A percentile compares a stretch with the other conserved stretches of the same genome.
phyloP scores from a whole-genome alignment of 2,888 invertebrate genomes.

The Leuctra nigra region DNA sequence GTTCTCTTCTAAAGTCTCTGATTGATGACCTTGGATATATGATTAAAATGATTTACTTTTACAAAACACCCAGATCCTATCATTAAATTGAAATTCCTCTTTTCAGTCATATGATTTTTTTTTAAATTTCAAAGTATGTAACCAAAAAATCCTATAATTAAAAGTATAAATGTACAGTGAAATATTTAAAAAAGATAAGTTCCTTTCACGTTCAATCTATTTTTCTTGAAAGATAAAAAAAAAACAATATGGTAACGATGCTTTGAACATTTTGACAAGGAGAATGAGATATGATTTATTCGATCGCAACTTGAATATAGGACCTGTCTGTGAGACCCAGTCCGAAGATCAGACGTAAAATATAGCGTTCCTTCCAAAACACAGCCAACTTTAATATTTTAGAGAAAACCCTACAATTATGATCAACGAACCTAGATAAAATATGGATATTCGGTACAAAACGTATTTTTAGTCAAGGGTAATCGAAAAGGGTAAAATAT shows the following conservation, averaged over 20 bases:
- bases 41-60: no score
- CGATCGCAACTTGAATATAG: conserved; percentile 1
- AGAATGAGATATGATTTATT: conserved; percentile 6
- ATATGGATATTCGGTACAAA: no score
- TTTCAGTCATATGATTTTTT: no score
- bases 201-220: neutral
- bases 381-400: neutral
- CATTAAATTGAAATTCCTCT: no score
- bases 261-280: conserved; percentile 2
- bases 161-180: neutral
- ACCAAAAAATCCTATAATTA: neutral
- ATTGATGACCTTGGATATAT: no score
- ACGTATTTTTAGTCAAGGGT: no score
- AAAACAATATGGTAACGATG: conserved; percentile 11
- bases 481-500: no score
- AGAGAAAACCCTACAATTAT: neutral
- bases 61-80: no score
- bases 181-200: neutral
- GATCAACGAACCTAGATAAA: neutral
- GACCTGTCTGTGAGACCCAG: neutral
- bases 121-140: neutral
- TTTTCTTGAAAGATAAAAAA: neutral
- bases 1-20: no score
- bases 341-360: neutral
- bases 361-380: neutral